Base-by-base conservation (phyloP, 2,797 vertebrate genomes). In the Glossophaga mutica region DNA sequence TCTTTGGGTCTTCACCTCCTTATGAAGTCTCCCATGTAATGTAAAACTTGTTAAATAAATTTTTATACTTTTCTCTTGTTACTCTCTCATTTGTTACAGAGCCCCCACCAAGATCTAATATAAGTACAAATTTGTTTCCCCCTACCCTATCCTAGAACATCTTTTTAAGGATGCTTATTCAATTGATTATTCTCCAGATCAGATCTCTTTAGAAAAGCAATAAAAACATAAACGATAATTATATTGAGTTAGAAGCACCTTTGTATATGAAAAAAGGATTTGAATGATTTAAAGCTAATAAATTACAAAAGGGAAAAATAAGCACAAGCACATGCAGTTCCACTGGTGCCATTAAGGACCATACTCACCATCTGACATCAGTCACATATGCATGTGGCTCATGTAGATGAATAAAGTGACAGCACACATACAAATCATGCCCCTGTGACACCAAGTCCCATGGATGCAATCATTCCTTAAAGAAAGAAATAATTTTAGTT, bases 251-350 rank as follows among this genome's bases (percentile, higher is more conserved):
- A 90, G n/a, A 86, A 62, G 2, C 19, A 84, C 3, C 37, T 57
- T 16, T 65, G 2, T 39, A 57, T 57, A 19, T 87, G 5, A 34
- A 93, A 94, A 42, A 68, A 57, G 11, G 3, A 50, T 37, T 86
- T 65, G 18, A 21, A 50, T 83, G 68, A 91, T 96, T 90, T 90
- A 70, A 70, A 83, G 10, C 42, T 92, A 91, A 78, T 87, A 83
- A 87, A 52, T n/a, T 44, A 32, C 59, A 39, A 65, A 22, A 85
- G 52, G 39, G 5, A 88, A 97, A 97, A 87, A 65, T 67, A 94
- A 85, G 89, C 44, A 55, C 21, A 91, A 78, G 7, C 11, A 16
- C 16, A 44, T 34, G 39, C 4, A 89, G 14, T 59, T 83, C 87
- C 10, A 39, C 18, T 26, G 77, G 15, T 78, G 48, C 2, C 42